A percentile compares a stretch with the other conserved stretches of the same genome.
phyloP scores from a whole-genome alignment of 2,797 vertebrate species.

The Sebastolobus altivelis region DNA sequence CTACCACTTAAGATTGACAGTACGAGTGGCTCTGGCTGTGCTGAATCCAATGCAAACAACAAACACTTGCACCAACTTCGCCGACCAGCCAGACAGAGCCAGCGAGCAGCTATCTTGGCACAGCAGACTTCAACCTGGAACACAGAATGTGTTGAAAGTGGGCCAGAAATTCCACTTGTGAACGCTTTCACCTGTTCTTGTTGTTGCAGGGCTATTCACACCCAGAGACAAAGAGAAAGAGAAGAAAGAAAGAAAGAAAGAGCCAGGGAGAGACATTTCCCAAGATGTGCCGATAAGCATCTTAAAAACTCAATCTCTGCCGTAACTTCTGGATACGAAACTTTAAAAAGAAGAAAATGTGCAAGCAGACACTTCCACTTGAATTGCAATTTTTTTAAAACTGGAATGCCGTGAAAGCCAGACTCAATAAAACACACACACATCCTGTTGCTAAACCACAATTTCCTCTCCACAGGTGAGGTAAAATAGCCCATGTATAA shows the following conservation, averaged over 20 bases:
- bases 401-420: slow-evolving; percentile 39
- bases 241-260: not conserved
- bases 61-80: slow-evolving; percentile 11
- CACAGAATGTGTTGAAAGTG: slow-evolving; percentile 70
- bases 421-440: slow-evolving; percentile 41
- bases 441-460: slow-evolving; percentile 37
- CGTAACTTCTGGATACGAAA: not conserved
- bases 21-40: not conserved
- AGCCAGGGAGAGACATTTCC: slow-evolving; percentile 24
- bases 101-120: slow-evolving; percentile 47
- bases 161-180: slow-evolving; percentile 78
- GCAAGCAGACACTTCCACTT: slow-evolving; percentile 1
- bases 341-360: slow-evolving; percentile 1
- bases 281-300: slow-evolving; percentile 37
- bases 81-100: slow-evolving; percentile 34
- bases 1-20: slow-evolving; percentile 2
- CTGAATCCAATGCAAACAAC: slow-evolving; percentile 26
- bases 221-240: slow-evolving; percentile 18
- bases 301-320: slow-evolving; percentile 14
- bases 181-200: slow-evolving; percentile 77
- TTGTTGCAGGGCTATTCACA: slow-evolving; percentile 55
- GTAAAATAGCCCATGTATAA: slow-evolving; percentile 15
- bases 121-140: slow-evolving; percentile 44
- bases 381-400: slow-evolving; percentile 36
- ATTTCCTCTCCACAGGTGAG: slow-evolving; percentile 31